Evolutionary conservation across 2,797 vertebrate genomes (phyloP), one percentile per base, ranked within the genome.

Genomic region (Pangasius mekongensis): DNA sequence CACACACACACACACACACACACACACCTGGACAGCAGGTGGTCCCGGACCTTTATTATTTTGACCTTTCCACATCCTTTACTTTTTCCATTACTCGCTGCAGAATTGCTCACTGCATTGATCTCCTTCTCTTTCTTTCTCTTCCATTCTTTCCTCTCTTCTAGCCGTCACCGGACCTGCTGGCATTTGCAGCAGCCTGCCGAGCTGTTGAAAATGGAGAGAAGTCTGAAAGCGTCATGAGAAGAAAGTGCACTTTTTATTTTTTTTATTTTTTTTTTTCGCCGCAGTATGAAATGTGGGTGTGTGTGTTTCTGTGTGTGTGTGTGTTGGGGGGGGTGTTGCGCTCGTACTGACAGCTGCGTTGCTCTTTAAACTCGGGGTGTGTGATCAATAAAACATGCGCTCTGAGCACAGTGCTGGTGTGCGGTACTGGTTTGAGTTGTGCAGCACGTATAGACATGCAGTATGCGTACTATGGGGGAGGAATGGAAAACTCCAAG

Each of bases 331-430:
- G 47, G 47, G 10, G 56, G 64, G 86, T 43, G 5, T 27, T 39
- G 83, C 36, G 54, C 58, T 47, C 56, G 76, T 87, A 86, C 88
- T 89, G 62, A 87, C 60, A 36, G 56, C 87, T 78, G 20, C 24
- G 18, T 69, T 89, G 86, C 90, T 87, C 88, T 89, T 92, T 89
- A 90, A 83, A 89, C 49, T 86, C 30, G 62, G 56, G 49, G 52
- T 49, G 54, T 71, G 84, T 83, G 80, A 92, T 92, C 90, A 90
- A 92, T 91, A 92, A 91, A 91, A 90, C 86, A 92, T 90, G 87
- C 20, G 16, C 80, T 87, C 77, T 84, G 73, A 22, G 73, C 69
- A 86, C 80, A 33, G 69, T 49, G 60, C 78, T 85, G 56, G 64
- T 78, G 33, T 76, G 36, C 39, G 39, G n/a, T 49, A 62, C 73